Percentiles rank a stretch among this genome's conserved stretches.
phyloP scores from a whole-genome alignment of 2,888 invertebrate species.

The Scaptomyza tumidula region DNA sequence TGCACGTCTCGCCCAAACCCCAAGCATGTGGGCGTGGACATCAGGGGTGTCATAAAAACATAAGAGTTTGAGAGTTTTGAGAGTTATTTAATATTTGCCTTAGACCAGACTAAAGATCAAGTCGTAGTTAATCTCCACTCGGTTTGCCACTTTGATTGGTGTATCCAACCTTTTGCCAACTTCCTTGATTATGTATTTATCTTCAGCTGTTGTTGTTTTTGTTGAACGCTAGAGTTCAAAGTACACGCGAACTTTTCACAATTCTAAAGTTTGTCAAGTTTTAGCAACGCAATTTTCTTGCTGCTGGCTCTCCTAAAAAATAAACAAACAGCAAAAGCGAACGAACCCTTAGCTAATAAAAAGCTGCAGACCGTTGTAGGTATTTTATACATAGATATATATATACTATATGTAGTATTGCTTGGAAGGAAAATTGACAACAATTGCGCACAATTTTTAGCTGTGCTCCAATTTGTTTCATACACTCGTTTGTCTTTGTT shows the following conservation, averaged over 20 bases:
- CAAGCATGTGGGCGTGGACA: not conserved
- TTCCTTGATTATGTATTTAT: not conserved
- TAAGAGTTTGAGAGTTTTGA: no score
- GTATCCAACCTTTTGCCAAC: not conserved
- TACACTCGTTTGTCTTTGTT: slow-evolving; percentile 15
- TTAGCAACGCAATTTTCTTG: not conserved
- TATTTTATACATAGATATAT: not conserved
- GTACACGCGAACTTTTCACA: slow-evolving; percentile 2
- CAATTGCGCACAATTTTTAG: slow-evolving; percentile 29
- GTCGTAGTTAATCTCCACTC: no score
- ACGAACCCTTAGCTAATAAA: not conserved
- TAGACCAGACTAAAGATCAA: no score
- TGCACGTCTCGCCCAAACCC: slow-evolving; percentile 19
- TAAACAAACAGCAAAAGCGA: not conserved
- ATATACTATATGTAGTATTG: not conserved
- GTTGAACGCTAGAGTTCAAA: not conserved
- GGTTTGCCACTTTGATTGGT: not conserved
- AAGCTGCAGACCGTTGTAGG: not conserved
- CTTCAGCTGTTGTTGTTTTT: no score
- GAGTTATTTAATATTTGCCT: no score
- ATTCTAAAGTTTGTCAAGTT: slow-evolving; percentile 8
- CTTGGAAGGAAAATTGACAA: slow-evolving; percentile 15
- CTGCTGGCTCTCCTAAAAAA: not conserved
- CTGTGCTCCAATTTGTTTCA: not conserved
- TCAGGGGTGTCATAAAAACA: not conserved